phyloP scores from a whole-genome alignment of 2,797 vertebrate genomes.

The Alcedo atthis region DNA sequence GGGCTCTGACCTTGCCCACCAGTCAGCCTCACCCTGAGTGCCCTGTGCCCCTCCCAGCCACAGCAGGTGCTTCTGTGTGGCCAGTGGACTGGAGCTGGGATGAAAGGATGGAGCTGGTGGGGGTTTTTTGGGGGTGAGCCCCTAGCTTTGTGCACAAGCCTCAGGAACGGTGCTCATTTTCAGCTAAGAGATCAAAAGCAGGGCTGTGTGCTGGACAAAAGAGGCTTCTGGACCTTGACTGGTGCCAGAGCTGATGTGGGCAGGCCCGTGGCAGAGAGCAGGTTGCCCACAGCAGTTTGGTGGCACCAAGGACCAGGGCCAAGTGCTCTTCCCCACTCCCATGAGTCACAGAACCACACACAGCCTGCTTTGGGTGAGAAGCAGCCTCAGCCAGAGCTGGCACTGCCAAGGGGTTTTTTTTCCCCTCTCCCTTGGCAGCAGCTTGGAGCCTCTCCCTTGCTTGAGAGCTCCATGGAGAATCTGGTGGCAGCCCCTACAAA shows the following conservation, averaged over 20 bases:
- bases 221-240: not conserved
- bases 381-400: not conserved
- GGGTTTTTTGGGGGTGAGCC: accelerated
- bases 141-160: not conserved
- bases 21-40: accelerated
- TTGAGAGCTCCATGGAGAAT: not conserved
- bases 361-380: not conserved
- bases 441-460: not conserved
- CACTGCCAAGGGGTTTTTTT: not conserved
- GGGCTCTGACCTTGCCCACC: not conserved
- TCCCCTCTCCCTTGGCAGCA: not conserved
- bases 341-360: not conserved
- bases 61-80: not conserved
- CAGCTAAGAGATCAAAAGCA: not conserved
- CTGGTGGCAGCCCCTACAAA: conserved; percentile 41
- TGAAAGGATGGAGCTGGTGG: not conserved
- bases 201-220: not conserved
- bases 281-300: not conserved
- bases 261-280: not conserved
- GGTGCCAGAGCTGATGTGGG: not conserved
- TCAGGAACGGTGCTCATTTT: not conserved
- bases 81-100: not conserved
- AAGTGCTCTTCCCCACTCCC: not conserved
- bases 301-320: not conserved
- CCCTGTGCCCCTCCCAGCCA: not conserved